Conservation (phyloP, 2,113 vertebrate species). For the Xenus cinereus region DNA sequence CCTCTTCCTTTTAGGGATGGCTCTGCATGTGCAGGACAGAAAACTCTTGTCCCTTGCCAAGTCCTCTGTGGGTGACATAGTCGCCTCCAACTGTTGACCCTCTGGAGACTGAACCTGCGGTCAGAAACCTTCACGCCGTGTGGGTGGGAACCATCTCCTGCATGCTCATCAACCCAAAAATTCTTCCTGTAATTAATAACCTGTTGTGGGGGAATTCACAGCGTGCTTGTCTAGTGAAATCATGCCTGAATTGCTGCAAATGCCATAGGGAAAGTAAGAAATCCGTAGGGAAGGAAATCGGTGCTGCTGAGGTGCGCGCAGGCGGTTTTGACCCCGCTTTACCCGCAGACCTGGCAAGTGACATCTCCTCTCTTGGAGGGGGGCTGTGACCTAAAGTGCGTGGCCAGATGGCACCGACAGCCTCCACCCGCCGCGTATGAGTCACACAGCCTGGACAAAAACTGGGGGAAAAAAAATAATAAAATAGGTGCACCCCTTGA, state of each 20-base stretch:
- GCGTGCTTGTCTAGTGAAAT: not conserved
- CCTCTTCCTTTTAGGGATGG: not conserved
- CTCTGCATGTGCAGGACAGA: not conserved
- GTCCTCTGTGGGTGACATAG: not conserved
- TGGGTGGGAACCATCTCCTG: not conserved
- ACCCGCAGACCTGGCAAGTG: not conserved
- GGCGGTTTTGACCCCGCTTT: not conserved
- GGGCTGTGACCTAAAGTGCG: not conserved
- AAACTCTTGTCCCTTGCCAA: not conserved
- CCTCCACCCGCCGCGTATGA: not conserved
- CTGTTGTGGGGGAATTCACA: not conserved
- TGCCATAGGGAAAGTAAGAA: accelerated
- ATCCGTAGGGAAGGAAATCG: not conserved
- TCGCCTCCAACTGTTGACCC: not conserved
- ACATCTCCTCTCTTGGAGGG: not conserved
- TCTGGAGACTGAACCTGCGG: not conserved
- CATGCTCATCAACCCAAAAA: not conserved
- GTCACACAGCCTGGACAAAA: not conserved
- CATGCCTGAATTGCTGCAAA: not conserved
- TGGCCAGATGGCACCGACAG: constrained; percentile 13
- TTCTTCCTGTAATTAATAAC: not conserved
- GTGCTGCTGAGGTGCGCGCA: not conserved
- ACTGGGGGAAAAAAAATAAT: not conserved
- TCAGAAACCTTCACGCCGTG: not conserved
- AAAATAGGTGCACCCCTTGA: not conserved